Conservation (phyloP, 2,888 invertebrate genomes). For the Rhopalosiphum nymphaeae region DNA sequence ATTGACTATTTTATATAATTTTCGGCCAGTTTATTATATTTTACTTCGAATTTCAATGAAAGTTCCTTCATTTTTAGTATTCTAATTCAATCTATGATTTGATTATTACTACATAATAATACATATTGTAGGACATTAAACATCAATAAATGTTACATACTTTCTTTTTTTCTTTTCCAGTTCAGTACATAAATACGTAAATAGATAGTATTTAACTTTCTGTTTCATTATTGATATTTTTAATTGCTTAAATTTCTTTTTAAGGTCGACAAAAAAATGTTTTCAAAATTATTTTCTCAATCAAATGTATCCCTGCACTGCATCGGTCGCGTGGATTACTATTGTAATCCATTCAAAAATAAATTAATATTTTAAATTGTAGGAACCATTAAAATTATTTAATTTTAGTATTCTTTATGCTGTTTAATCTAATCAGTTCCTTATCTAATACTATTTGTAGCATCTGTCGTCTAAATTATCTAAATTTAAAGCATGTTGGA, state of each 20-base stretch:
- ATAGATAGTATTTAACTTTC: neutral
- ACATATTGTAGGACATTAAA: neutral
- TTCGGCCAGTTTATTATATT: neutral
- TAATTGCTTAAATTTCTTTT: neutral
- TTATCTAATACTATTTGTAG: too few relatives aligned
- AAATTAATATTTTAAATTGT: too few relatives aligned
- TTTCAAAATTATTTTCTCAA: neutral
- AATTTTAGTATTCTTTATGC: too few relatives aligned
- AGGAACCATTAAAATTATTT: too few relatives aligned
- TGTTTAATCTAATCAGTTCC: too few relatives aligned
- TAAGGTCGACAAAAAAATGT: neutral
- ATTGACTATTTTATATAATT: neutral
- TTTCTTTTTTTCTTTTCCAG: neutral
- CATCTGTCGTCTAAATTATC: too few relatives aligned
- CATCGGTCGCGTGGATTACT: too few relatives aligned
- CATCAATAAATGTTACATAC: neutral
- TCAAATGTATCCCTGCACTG: neutral
- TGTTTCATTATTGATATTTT: neutral
- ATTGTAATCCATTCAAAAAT: too few relatives aligned
- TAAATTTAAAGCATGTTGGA: too few relatives aligned
- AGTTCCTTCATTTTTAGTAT: neutral
- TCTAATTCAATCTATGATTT: neutral
- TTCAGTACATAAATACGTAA: neutral
- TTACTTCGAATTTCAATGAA: neutral
- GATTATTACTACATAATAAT: neutral